Percentiles rank a stretch among this genome's conserved stretches.
These are phyloP conservation scores for Paracanthobrama guichenoti DNA, from an alignment of 2,113 vertebrate genomes.

Conservation along the genomic window DNA sequence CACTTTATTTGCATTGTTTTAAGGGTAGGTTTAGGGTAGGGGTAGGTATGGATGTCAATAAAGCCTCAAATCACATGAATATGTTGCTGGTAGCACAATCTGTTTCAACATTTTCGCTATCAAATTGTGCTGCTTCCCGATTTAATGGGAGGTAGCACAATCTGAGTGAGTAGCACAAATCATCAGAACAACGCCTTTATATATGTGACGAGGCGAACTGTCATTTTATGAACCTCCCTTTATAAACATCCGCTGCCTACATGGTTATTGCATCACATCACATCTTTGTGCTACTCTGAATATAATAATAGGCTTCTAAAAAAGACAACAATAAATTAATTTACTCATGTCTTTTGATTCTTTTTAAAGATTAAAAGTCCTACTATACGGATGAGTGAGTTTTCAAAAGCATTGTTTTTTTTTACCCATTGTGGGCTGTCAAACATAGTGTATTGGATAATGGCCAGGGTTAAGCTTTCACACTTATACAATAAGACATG, in stretches of 20 bases:
- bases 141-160: no score
- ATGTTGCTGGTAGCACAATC: no score
- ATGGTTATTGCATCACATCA: neutral
- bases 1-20: no score
- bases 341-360: neutral
- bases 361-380: neutral
- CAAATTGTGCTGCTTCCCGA: no score
- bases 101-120: no score
- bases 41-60: no score
- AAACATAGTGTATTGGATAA: neutral
- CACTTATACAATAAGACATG: neutral
- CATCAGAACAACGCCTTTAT: no score
- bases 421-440: neutral
- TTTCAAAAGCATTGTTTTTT: neutral
- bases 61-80: no score
- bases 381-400: neutral
- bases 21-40: no score
- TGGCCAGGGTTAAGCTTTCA: neutral
- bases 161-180: no score
- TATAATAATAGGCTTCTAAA: neutral
- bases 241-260: slow-evolving; percentile 2
- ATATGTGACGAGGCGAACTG: neutral
- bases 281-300: neutral
- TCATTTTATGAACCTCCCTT: neutral
- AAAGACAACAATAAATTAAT: neutral